These are phyloP conservation scores for rat (Rattus norvegicus) DNA, from an alignment of 2,113 vertebrate genomes.

Conservation along the genomic window GRCr8 NC_086022.1:174714501-174715000, in stretches of 20 bases:
- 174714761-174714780: not conserved
- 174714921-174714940: not conserved
- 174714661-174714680: not conserved
- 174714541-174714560: not conserved
- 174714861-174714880: not conserved
- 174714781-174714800: not conserved
- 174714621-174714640: not conserved
- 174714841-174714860: not conserved
- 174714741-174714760: too few relatives aligned
- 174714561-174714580: not conserved
- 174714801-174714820: not conserved
- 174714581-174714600: not conserved
- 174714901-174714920: constrained; percentile 23
- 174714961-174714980: not conserved
- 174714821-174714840: not conserved
- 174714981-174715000: not conserved
- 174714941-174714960: constrained; percentile 30
- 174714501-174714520: not conserved
- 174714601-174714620: not conserved
- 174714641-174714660: not conserved
- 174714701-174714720: not conserved
- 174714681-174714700: not conserved
- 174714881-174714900: not conserved
- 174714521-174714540: not conserved
- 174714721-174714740: not conserved